Evolutionary conservation across 2,888 invertebrate genomes (phyloP), one percentile per base, ranked within the genome.

Genomic region (Venusia cambrica): DNA sequence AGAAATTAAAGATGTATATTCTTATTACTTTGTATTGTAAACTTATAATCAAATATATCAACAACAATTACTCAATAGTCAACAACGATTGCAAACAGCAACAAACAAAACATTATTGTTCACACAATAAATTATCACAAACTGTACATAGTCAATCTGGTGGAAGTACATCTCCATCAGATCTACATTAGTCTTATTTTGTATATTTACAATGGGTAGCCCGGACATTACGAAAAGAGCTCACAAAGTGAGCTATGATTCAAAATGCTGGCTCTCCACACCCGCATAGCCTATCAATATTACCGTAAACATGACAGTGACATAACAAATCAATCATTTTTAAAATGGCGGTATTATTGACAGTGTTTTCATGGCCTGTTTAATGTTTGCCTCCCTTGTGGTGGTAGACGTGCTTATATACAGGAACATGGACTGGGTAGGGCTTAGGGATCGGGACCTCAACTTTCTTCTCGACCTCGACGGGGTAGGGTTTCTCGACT

Each of bases 381-480:
- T 85, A 88, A 72, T 88, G 87, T 59, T 88, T 84, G 68, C 84
- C 79, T 50, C 87, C 85, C 51, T 85, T 83, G 63, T 90, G 89
- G 72, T 92, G 92, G 80, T 92, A 90, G 54, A 93, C 89, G 72
- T 93, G 93, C 67, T 92, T 93, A 83, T 92, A 93, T 7, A 93
- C 91, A 19, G 92, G 92, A 5, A 91, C 90, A 51, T 93, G 93
- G 52, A 93, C 92, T 35, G 92, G 92, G 75, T 93, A 93, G 3
- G 93, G 92, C 62, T 92, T 92, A 55, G 91, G 90, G 52, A 91
- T 89, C 5, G 91, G 90, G 21, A 93, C 90, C 64, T 91, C 92
- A 25, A 93, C 91, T 63, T 90, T 92, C 79, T 92, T 93, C 48
- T 93, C 90, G 12, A 93, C 92, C 70, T 92, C 91, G 2, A 93